Conservation (phyloP, 2,888 invertebrate genomes). For the Gibbula magus region DNA sequence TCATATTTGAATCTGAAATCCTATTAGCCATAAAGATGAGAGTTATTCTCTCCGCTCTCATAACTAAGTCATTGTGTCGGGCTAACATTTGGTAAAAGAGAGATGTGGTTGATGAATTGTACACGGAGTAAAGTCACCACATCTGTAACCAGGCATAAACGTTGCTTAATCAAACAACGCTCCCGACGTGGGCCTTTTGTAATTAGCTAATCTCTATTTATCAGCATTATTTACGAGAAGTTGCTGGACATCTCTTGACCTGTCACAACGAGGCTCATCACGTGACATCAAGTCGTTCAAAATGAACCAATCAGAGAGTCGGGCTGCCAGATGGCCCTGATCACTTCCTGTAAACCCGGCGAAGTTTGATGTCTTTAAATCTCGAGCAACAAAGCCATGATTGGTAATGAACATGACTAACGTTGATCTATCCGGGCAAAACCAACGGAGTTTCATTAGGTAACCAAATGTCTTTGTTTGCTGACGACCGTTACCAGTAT, state of each 20-base stretch:
- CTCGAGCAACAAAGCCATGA: not conserved
- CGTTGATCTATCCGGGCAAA: slow-evolving; percentile 9
- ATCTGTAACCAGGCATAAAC: slow-evolving; percentile 11
- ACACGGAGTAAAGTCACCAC: slow-evolving; percentile 1
- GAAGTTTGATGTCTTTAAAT: slow-evolving; percentile 13
- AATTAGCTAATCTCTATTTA: slow-evolving; percentile 22
- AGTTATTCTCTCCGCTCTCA: not conserved
- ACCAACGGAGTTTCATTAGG: slow-evolving; percentile 1
- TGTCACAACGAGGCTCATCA: slow-evolving; percentile 3
- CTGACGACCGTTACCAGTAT: not conserved
- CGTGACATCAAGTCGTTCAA: not conserved
- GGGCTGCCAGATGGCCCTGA: slow-evolving; percentile 15
- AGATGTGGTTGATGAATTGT: slow-evolving; percentile 5
- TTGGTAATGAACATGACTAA: slow-evolving; percentile 13
- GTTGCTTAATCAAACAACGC: not conserved
- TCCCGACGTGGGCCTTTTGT: not conserved
- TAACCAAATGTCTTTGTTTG: slow-evolving; percentile 12
- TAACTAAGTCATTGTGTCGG: slow-evolving; percentile 9
- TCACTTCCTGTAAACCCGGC: slow-evolving; percentile 1
- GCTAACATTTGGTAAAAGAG: slow-evolving; percentile 15
- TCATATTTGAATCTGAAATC: not conserved
- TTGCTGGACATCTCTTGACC: slow-evolving; percentile 13
- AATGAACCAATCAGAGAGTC: not conserved
- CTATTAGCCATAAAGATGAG: not conserved
- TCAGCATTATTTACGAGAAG: slow-evolving; percentile 16